phyloP scores from a whole-genome alignment of 2,888 invertebrate species.

The Lingula anatina region DNA sequence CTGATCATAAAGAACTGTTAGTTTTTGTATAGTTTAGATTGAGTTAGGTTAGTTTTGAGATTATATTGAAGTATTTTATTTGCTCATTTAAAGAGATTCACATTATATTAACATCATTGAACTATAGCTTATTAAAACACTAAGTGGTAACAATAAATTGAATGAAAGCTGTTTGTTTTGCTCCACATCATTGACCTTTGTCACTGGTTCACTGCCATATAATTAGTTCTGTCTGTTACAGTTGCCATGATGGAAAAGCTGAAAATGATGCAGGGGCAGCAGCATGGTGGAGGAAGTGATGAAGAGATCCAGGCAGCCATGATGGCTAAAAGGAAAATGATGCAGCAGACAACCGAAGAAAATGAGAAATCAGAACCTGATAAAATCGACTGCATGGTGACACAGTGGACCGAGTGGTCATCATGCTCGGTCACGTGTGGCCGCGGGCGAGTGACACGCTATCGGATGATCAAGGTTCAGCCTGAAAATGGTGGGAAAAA shows the following conservation, averaged over 20 bases:
- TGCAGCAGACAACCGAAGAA: constrained; percentile 1
- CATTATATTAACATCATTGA: too few species aligned
- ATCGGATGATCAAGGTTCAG: constrained; percentile 34
- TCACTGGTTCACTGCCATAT: too few species aligned
- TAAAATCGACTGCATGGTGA: constrained; percentile 35
- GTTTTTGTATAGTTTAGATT: too few species aligned
- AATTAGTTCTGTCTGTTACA: too few species aligned
- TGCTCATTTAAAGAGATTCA: too few species aligned
- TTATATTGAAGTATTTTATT: too few species aligned
- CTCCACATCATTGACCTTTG: too few species aligned
- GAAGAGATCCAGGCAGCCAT: constrained; percentile 5
- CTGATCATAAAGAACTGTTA: too few species aligned
- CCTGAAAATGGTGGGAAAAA: constrained; percentile 36
- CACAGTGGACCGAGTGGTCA: constrained; percentile 41
- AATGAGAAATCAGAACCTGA: constrained; percentile 2
- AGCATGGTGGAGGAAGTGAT: neutral
- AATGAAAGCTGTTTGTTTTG: too few species aligned
- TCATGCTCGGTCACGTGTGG: constrained; percentile 44
- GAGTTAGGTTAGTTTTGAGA: too few species aligned
- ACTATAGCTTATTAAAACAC: too few species aligned
- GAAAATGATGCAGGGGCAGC: constrained; percentile 11
- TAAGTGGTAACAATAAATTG: too few species aligned
- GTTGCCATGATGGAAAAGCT: constrained; percentile 10
- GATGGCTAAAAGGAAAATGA: constrained; percentile 14
- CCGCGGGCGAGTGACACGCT: constrained; percentile 19